Evolutionary conservation across 2,888 invertebrate genomes (phyloP), one percentile per base, ranked within the genome.

Genomic region (Troides helena): DNA sequence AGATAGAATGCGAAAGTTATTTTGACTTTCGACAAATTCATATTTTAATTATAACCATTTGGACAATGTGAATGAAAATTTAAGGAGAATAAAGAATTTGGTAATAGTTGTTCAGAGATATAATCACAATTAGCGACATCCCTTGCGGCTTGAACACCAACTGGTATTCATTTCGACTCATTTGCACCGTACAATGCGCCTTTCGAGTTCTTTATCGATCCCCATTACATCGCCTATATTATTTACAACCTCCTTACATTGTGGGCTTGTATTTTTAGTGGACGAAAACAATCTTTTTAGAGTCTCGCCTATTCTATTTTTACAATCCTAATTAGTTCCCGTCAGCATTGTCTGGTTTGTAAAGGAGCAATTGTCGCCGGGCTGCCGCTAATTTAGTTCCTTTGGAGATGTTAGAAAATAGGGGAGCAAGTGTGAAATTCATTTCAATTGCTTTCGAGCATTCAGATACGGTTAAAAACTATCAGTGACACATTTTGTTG

Each of bases 291-390:
- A 71, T 72, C 72, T 75, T 77, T 78, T 78, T 79, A 77, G 75
- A 72, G 72, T 73, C 67, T 39, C 39, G 39, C 75, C 71, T 76
- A 80, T 77, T 76, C 77, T 72, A 74, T 77, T 81, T 82, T 80
- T 81, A 82, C 76, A 75, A 74, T 69, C 73, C 72, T 85, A 85
- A 89, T 88, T 87, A 87, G 86, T 87, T 85, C 79, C 81, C 76
- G 80, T 80, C 79, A 77, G 74, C 73, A 77, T 81, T 84, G 82
- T 82, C 73, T 76, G 71, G 72, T 36, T 72, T 57, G 62, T 71
- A 76, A 73, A 69, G 71, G 71, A 76, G 75, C 73, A 72, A 75
- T 74, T 74, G 78, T 76, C 75, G 73, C 73, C 75, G 70, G 73
- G 73, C 77, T 75, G 77, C 76, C 71, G 71, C 72, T 71, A 71